Conservation (phyloP, 1,140 invertebrate genomes). For the Saccostrea cuccullata region DNA sequence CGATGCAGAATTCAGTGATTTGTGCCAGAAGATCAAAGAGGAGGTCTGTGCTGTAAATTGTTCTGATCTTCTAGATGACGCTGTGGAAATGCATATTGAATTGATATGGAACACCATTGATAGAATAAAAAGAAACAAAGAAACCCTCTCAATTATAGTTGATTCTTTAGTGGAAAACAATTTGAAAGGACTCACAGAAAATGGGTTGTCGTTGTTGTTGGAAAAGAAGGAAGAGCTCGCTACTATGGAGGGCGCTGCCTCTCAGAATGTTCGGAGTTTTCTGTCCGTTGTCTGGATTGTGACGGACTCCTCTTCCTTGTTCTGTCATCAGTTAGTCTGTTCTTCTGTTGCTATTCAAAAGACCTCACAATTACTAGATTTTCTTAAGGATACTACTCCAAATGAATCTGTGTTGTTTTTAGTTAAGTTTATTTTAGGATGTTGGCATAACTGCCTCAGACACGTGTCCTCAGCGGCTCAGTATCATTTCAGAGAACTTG, state of each 20-base stretch:
- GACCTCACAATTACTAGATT: neutral
- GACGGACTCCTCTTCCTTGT: conserved; percentile 20
- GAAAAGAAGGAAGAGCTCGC: neutral
- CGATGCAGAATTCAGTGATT: neutral
- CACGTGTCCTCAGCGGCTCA: conserved; percentile 13
- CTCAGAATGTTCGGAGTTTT: neutral
- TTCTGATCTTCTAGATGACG: neutral
- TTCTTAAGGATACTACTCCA: neutral
- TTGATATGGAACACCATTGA: neutral
- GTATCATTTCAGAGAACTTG: neutral
- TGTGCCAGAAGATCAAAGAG: neutral
- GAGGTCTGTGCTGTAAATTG: neutral
- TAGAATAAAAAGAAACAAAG: neutral
- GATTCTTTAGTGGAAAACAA: neutral
- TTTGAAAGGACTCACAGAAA: neutral
- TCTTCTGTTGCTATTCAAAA: neutral
- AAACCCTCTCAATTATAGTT: neutral
- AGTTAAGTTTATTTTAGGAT: conserved; percentile 47
- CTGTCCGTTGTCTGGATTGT: conserved; percentile 39
- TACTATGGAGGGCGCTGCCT: neutral
- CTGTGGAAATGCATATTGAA: neutral
- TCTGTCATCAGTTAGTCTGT: conserved; percentile 28
- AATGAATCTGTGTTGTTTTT: conserved; percentile 1
- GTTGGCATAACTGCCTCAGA: conserved; percentile 44
- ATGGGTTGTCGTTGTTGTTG: neutral